Percentiles rank a stretch among this genome's conserved stretches.
Conservation (phyloP, 2,888 invertebrate genomes). For the Uloborus plumipes region DNA sequence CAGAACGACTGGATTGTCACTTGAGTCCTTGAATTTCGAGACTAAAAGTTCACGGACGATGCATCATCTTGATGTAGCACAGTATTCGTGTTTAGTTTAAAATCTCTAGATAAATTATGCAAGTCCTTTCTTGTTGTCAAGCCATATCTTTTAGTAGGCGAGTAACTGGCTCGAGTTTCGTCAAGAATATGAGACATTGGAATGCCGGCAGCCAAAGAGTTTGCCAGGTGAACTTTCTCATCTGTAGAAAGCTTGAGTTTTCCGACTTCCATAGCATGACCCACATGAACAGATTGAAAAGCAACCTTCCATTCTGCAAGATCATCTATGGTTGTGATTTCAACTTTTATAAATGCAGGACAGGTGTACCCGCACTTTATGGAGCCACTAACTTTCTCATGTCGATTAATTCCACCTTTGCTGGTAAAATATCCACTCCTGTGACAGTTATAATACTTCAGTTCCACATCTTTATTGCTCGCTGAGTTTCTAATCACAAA, state of each 20-base stretch:
- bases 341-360: slow-evolving; percentile 2
- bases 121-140: neutral
- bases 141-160: neutral
- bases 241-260: neutral
- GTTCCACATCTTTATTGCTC: too few species aligned
- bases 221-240: neutral
- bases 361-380: neutral
- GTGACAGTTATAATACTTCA: too few species aligned
- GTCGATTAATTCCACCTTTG: too few species aligned
- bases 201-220: neutral
- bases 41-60: neutral
- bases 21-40: neutral
- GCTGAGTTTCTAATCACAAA: too few species aligned
- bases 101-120: neutral
- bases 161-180: neutral
- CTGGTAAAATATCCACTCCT: too few species aligned
- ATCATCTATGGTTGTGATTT: neutral
- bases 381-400: too few species aligned
- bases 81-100: neutral
- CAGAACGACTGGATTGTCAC: neutral
- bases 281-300: slow-evolving; percentile 3
- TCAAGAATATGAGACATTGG: neutral
- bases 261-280: slow-evolving; percentile 5
- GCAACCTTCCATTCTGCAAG: neutral
- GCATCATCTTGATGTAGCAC: slow-evolving; percentile 10